Evolutionary conservation across 2,888 invertebrate species (phyloP), one percentile per base, ranked within the genome.

Genomic region (Andrena trimmerana): DNA sequence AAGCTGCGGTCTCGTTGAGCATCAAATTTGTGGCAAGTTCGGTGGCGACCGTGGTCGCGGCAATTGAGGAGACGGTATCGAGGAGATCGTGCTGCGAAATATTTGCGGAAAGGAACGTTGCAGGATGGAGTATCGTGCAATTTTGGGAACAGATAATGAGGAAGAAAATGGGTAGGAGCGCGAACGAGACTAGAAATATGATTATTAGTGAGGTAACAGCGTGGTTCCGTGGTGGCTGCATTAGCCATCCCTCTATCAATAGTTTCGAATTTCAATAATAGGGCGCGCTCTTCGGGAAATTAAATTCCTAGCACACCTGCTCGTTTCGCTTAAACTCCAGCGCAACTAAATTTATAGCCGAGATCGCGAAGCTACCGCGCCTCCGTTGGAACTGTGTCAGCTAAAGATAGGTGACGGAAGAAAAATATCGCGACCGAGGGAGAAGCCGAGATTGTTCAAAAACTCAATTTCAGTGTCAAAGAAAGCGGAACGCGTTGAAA

Each of bases 401-500:
- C 60, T 59, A 29, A 70, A 59, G 70, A 60, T 48, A 20, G 29
- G 27, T 20, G 70, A 27, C 59, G 60, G 48, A 48, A 70, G 70
- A 59, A 60, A 70, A 68, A 68, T 68, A 57, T 68, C 68, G 68
- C 68, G 52, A 54, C 54, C 54, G 16, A 52, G 42, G 69, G 69
- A 70, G 36, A 59, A 48, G 42, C 42, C 59, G 59, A 48, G 70
- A 70, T 70, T 70, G 59, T 60, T 70, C 70, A 48, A 70, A 57
- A 70, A 70, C 59, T 70, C 69, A 70, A 70, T 70, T 70, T 70
- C 69, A 48, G 69, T 70, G 69, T 70, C 69, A 70, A 70, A 70
- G 69, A 70, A 36, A 57, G 59, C 42, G 59, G 69, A 59, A 70
- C 59, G 59, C n/a, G 59, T 48, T 59, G 69, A 70, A 59, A 70